These are phyloP conservation scores for Phalanger gymnotis DNA, from an alignment of 2,797 vertebrate species.

Conservation along the genomic window DNA sequence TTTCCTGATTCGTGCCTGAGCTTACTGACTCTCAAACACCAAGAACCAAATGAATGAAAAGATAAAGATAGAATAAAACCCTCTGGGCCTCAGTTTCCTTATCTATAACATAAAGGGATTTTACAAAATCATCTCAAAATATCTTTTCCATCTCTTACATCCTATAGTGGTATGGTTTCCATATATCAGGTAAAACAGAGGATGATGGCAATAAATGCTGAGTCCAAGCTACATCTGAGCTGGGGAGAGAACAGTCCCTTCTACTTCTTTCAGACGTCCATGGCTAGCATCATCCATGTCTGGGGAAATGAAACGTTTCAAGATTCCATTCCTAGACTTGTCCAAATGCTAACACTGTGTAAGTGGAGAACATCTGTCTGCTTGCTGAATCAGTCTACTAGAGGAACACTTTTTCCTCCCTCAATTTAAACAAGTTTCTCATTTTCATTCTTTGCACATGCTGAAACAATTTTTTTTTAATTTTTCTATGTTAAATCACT, in stretches of 20 bases:
- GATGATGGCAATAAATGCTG: neutral
- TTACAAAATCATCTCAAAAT: constrained; percentile 18
- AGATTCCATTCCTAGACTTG: neutral
- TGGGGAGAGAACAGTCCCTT: constrained; percentile 1
- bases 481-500: neutral
- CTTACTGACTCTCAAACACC: neutral
- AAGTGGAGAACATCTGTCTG: neutral
- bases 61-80: neutral
- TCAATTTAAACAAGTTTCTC: neutral
- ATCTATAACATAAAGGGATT: neutral
- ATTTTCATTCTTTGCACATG: neutral
- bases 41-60: neutral
- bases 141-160: neutral
- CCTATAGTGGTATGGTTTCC: neutral
- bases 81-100: constrained; percentile 16
- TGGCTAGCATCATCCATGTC: neutral
- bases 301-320: neutral
- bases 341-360: neutral
- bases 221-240: too few relatives aligned
- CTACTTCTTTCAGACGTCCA: neutral
- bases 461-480: neutral
- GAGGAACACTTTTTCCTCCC: neutral
- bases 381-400: neutral
- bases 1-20: neutral
- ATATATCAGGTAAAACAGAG: neutral